Evolutionary conservation across 2,888 invertebrate species (phyloP), one percentile per base, ranked within the genome.

Genomic region (Drosophila ustulata): DNA sequence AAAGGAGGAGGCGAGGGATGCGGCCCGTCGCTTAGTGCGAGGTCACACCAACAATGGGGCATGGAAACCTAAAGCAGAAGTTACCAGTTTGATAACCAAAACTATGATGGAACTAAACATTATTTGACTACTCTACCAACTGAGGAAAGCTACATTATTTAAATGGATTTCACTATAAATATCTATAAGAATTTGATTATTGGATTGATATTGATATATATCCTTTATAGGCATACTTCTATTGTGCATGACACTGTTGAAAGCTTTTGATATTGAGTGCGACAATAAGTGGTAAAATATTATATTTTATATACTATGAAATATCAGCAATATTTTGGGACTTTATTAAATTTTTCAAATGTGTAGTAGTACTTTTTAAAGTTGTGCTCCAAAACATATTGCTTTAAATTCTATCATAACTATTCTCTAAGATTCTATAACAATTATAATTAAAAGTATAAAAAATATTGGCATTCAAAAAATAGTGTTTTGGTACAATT

Each of bases 41-140:
- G 83, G 87, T 80, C 78, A 87, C 84, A 70, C 71, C 80, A 64
- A 73, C 87, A 80, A 72, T 55, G 59, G 41, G 11, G 7, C 3
- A 50, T 25, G 43, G 13, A 57, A 62, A 43, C 28, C 50, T 8
- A 26, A n/a, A 11, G n/a, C 39, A 46, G 7, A 53, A 34, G 32
- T 34, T 41, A 13, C 9, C 11, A 51, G 13, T 3, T 18, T 18
- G 18, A 41, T 41, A 41, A 4, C 25, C 3, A 52, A 34, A 41
- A 34, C 23, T 47, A 30, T n/a, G n/a, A 11, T 32, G 26, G 32
- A 32, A 50, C 25, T 26, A 50, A 49, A 26, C 32, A 6, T 39
- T 23, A 23, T 46, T 18, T 8, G 3, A n/a, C 30, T 34, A 51
- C 59, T 8, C 41, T 43, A 32, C 3, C 3, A 32, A 8, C 4